A percentile compares a stretch with the other conserved stretches of the same genome.
These are phyloP conservation scores for Drosophila setifemur DNA, from an alignment of 1,140 invertebrate genomes.

Conservation along the genomic window DNA sequence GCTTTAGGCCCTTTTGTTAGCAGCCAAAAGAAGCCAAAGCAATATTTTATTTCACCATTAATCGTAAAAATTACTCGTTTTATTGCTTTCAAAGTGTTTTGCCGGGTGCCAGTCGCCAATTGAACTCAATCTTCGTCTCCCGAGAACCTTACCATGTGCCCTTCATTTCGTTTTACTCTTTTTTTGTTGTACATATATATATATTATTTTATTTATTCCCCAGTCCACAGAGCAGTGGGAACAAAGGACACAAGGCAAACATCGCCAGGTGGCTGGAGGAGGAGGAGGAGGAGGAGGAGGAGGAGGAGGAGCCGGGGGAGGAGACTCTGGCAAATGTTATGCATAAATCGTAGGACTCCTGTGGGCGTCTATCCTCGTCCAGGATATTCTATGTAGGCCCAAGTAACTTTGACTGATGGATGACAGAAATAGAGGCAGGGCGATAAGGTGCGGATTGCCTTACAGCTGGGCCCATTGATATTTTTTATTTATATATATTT, in stretches of 20 bases:
- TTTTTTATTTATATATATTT: slow-evolving; percentile 4
- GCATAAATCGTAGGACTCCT: slow-evolving; percentile 4
- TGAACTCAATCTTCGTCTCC: slow-evolving; percentile 3
- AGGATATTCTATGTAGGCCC: slow-evolving; percentile 7
- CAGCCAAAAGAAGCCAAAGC: slow-evolving; percentile 2
- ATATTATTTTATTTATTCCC: not conserved
- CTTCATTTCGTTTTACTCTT: not conserved
- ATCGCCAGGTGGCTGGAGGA: slow-evolving; percentile 4
- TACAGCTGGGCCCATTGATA: not conserved
- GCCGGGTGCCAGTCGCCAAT: slow-evolving; percentile 10
- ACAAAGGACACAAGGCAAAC: slow-evolving; percentile 7
- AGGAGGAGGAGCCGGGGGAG: no score
- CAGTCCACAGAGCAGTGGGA: not conserved
- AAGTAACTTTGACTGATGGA: slow-evolving; percentile 11
- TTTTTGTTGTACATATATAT: not conserved
- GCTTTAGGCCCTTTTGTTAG: not conserved
- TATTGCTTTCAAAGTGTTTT: slow-evolving; percentile 64
- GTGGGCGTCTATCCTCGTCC: not conserved
- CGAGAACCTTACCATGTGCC: slow-evolving; percentile 56
- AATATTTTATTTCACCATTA: slow-evolving; percentile 67
- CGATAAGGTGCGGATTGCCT: not conserved
- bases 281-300: no score
- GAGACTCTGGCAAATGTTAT: slow-evolving; percentile 6
- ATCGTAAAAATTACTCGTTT: slow-evolving; percentile 46
- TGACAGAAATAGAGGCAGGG: slow-evolving; percentile 10